Conservation (phyloP, 2,888 invertebrate genomes). For the Dioctria rufipes region DNA sequence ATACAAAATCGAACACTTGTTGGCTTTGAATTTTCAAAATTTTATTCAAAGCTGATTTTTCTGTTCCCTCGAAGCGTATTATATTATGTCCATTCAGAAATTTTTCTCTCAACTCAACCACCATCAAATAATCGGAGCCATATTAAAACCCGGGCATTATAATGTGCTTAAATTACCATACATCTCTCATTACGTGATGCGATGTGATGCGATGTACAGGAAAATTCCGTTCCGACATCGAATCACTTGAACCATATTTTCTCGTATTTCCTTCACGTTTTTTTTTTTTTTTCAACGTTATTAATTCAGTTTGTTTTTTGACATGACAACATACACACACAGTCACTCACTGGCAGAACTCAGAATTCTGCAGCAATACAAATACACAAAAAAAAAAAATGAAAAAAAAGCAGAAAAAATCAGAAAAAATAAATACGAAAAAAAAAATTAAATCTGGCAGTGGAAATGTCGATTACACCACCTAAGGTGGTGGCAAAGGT, state of each 20-base stretch:
- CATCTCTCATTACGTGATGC: background rate
- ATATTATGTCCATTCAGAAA: no score
- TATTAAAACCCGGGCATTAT: constrained; percentile 18
- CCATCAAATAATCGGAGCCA: background rate
- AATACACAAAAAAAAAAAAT: no score
- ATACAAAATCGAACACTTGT: no score
- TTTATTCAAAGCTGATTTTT: no score
- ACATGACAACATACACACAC: no score
- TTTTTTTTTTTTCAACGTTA: background rate
- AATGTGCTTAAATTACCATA: constrained; percentile 24
- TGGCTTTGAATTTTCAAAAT: no score
- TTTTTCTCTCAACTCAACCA: background rate
- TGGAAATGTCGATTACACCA: constrained; percentile 18
- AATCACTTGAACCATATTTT: constrained; percentile 29
- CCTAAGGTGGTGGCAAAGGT: background rate
- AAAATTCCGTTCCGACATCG: constrained; percentile 13
- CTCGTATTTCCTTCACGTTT: constrained; percentile 18
- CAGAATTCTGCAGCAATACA: no score
- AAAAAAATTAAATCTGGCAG: constrained; percentile 4
- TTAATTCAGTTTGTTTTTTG: constrained; percentile 24
- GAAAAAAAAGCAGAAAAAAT: background rate
- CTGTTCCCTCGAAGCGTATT: background rate
- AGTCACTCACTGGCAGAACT: no score
- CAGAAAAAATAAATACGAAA: background rate
- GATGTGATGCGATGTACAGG: background rate